Base-by-base conservation (phyloP, 2,888 invertebrate genomes). In the Autographa gamma region DNA sequence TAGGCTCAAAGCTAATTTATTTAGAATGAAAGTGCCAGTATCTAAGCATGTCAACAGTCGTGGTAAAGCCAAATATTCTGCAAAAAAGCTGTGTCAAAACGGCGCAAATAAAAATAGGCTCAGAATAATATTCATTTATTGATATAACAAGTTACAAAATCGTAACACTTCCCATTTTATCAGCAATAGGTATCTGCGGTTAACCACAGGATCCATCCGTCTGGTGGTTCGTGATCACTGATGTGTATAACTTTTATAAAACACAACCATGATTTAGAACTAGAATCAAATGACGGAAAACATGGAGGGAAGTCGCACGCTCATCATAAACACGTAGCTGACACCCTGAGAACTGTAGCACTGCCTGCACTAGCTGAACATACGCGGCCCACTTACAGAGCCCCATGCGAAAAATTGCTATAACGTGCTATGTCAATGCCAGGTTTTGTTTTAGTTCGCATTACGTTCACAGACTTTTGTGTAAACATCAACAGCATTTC, bases 401-500 rank as follows among this genome's bases (percentile, higher is more conserved):
- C 14, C 31, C 16, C 9, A 32, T 62, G 31, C 31, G n/a, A 18
- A 63, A 31, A 63, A 18, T 52, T 52, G 52, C 63, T 56, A 14
- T 25, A 56, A n/a, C 18, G 43, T 60, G 16, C 71, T 58, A 71
- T 75, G 76, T 66, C 71, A 76, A 76, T 71, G 71, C 66, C 54
- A 76, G 58, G 31, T 54, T 63, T 64, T 76, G 76, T 71, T 76
- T 60, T 32, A 34, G 32, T 59, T 32, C 59, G 8, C 25, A 32
- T 16, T 59, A 56, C 43, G 56, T 58, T 66, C 63, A 71, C 59
- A 48, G 48, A 6, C 7, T n/a, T n/a, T 48, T 6, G 48, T 54
- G 58, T 38, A 62, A 64, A 74, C 71, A 71, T 71, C 66, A 71
- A 60, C 60, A 66, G 60, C 76, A 76, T 75, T 75, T 66, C 56